Conservation (phyloP, 2,888 invertebrate genomes). For the Platerodrilus igneus region DNA sequence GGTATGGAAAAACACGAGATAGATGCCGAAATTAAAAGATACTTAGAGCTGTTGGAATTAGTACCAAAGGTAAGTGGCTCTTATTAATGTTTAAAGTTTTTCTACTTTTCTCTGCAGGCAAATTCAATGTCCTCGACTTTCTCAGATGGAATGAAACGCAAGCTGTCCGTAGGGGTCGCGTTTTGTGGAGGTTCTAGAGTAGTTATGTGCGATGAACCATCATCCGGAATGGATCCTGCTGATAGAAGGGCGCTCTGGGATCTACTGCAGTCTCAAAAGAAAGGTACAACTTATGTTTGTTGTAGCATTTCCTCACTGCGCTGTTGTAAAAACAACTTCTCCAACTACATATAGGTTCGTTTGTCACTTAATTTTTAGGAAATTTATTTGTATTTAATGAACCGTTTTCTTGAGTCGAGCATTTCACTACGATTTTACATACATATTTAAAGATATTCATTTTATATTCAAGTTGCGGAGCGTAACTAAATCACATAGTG, state of each 20-base stretch:
- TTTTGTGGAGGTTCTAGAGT: conserved; percentile 71
- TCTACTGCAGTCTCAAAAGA: conserved; percentile 66
- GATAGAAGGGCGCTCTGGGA: conserved; percentile 82
- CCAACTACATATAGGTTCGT: too few species aligned
- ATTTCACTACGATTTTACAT: too few species aligned
- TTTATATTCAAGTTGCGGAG: too few species aligned
- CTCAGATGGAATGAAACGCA: conserved; percentile 78
- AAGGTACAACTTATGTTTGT: conserved; percentile 37
- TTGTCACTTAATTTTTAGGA: too few species aligned
- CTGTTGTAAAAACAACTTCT: too few species aligned
- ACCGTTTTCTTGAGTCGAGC: too few species aligned
- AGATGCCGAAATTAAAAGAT: conserved; percentile 57
- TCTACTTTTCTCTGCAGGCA: too few species aligned
- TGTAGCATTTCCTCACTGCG: too few species aligned
- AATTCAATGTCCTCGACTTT: conserved; percentile 55
- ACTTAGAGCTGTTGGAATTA: conserved; percentile 62
- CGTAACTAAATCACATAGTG: too few species aligned
- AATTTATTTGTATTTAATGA: too few species aligned
- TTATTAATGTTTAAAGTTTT: conserved; percentile 32
- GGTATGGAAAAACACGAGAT: conserved; percentile 55
- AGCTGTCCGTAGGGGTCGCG: conserved; percentile 71
- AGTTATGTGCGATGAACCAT: conserved; percentile 70
- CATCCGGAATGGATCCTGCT: conserved; percentile 83
- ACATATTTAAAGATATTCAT: too few species aligned
- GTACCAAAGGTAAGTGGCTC: conserved; percentile 55